Evolutionary conservation across 1,140 invertebrate species (phyloP), one percentile per base, ranked within the genome.

Genomic region (Eumaeus atala): DNA sequence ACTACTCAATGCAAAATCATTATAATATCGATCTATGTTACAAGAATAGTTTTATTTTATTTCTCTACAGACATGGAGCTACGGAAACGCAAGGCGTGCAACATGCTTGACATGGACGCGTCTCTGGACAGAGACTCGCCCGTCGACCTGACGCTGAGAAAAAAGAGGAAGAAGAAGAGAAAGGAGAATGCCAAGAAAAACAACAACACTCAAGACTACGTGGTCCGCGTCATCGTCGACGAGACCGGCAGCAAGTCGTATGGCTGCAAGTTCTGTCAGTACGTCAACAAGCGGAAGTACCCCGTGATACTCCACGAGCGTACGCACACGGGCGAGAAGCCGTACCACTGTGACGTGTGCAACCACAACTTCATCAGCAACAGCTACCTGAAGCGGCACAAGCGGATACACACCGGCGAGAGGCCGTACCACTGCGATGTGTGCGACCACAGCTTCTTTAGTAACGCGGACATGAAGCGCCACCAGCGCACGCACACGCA

Each of bases 241-340:
- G 12, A 14, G 3, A 9, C 1, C 6, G 40, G 40, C 6, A 9
- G 4, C 12, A 14, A 16, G 7, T 9, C 14, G 0, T 44, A 44
- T 14, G 40, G 40, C 12, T 44, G 40, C 9, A 18, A 14, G 3
- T 44, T 16, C 16, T 44, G 40, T 9, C 14, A 44, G 5, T 44
- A 44, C 40, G 14, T 16, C 12, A 44, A 44, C 7, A 44, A 44
- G 6, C 6, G 40, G 12, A 44, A 44, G 12, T 44, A 44, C 17
- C 40, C 40, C 7, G 40, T 44, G 0, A 44, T 44, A 44, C 40
- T 44, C 9, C 40, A 44, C 40, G 40, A 44, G 40, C n/a, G 40
- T 6, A 44, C 40, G 40, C 40, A 44, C 12, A 44, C 40, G 9
- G 40, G 40, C 14, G 40, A 44, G 14, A 44, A 44, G 16, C 40